phyloP scores from a whole-genome alignment of 2,888 invertebrate genomes.

The Frankliniella intonsa region DNA sequence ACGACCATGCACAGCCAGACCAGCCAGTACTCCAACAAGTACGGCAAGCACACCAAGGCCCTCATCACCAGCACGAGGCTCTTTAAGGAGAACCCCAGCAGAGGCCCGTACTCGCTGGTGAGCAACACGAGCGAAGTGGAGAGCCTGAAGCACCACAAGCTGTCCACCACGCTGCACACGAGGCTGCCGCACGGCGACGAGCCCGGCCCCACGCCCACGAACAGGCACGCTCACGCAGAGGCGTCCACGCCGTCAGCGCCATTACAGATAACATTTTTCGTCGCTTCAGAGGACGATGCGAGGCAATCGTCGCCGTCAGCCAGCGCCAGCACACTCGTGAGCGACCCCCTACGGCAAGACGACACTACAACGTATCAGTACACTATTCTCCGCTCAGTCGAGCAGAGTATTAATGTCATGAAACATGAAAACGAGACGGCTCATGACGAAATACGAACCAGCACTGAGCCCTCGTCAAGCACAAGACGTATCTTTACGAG shows the following conservation, averaged over 20 bases:
- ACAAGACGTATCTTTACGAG: background rate
- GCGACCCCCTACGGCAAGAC: background rate
- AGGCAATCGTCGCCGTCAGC: constrained; percentile 2
- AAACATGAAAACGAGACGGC: background rate
- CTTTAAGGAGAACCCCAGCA: background rate
- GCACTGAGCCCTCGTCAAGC: background rate
- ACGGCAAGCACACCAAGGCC: constrained; percentile 5
- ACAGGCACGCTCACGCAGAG: background rate
- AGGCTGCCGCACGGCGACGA: background rate
- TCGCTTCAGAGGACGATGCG: background rate
- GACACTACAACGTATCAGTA: constrained; percentile 4
- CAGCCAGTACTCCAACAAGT: background rate
- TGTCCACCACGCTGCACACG: background rate
- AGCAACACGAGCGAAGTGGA: background rate
- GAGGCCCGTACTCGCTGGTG: background rate
- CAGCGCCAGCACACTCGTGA: background rate
- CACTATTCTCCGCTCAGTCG: background rate
- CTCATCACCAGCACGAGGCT: background rate
- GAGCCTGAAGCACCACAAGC: background rate
- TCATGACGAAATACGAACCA: background rate
- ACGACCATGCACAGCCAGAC: background rate
- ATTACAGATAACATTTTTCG: constrained; percentile 1
- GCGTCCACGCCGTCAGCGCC: background rate
- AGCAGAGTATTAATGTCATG: constrained; percentile 12
- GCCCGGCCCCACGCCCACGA: background rate